These are phyloP conservation scores for Brachypalpus laphriformis DNA, from an alignment of 2,888 invertebrate species.

Conservation along the genomic window DNA sequence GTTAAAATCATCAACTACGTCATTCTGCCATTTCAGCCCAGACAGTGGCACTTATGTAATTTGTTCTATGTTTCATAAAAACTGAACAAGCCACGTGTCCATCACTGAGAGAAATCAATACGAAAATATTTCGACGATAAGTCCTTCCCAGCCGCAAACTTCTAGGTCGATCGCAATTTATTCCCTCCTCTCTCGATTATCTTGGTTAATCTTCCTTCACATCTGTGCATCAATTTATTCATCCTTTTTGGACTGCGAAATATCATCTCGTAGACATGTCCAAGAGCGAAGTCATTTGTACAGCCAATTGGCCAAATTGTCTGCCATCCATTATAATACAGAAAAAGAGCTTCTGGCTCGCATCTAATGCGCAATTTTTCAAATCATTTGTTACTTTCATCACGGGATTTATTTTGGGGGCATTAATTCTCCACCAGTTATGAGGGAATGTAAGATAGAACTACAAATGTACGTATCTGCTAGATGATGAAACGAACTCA, in stretches of 20 bases:
- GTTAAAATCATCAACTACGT: not conserved
- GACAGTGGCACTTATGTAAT: not conserved
- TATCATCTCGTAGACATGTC: conserved; percentile 41
- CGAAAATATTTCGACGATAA: not conserved
- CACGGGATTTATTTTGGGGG: conserved; percentile 67
- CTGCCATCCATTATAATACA: conserved; percentile 59
- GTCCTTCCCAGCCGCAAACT: conserved; percentile 7
- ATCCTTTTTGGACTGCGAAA: conserved; percentile 36
- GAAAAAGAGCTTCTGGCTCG: conserved; percentile 52
- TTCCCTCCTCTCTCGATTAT: conserved; percentile 46
- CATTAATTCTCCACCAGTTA: conserved; percentile 63
- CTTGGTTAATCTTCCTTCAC: conserved; percentile 65
- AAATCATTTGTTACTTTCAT: conserved; percentile 73
- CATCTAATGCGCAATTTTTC: conserved; percentile 74
- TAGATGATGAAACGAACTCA: conserved; percentile 34
- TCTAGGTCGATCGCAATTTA: conserved; percentile 52
- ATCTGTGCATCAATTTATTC: conserved; percentile 55
- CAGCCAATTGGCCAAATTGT: conserved; percentile 71
- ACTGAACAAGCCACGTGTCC: not conserved
- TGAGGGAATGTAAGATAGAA: conserved; percentile 49
- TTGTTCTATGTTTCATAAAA: not conserved
- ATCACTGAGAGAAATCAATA: not conserved
- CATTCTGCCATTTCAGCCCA: not conserved
- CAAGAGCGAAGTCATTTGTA: conserved; percentile 58
- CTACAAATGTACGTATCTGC: not conserved